Base-by-base conservation (phyloP, 37 sponge, comb jelly and placozoan genomes). In the Agelas oroides region DNA sequence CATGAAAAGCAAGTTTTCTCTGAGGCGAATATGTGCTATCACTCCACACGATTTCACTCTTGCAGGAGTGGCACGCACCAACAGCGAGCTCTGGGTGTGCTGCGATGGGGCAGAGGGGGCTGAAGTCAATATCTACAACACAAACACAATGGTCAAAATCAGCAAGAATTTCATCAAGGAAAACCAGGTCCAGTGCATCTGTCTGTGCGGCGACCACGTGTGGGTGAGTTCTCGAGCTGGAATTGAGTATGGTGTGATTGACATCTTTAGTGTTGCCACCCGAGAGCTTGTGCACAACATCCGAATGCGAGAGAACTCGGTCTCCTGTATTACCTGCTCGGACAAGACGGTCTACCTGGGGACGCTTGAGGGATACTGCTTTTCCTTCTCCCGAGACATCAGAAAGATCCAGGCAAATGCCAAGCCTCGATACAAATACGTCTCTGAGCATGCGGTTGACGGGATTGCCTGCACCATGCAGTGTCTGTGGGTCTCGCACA, bases 181-280 rank as follows among this genome's bases (percentile, higher is more conserved):
- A 28, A 83, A 87, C 73, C 92, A 92, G 54, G 84, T 87, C 37
- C 79, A 82, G 35, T 78, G 75, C 36, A 84, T 92, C 56, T 18
- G 28, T 18, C 73, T 73, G 30, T 92, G 92, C 79, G 69, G 74
- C 3, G 75, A 92, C 59, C 78, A 84, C 37, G 75, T 92, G 25
- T 92, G 92, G 88, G 88, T 92, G 59, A 84, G 84, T 18, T 87
- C 88, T 19, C 55, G 84, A 21, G 67, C 76, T 56, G 92, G 92
- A 0, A 77, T 92, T 21, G 84, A 87, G 23, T 84, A 60, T 73
- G 84, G 84, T 3, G 70, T 67, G 20, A 79, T 87, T 18, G 88
- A 87, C 41, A 83, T 92, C 53, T 92, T 77, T 70, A 83, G 61
- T 38, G 57, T 70, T 33, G n/a, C 37, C 52, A 58, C 75, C 21